Evolutionary conservation across 2,888 invertebrate genomes (phyloP).

Genomic region (Bimastos eiseni): DNA sequence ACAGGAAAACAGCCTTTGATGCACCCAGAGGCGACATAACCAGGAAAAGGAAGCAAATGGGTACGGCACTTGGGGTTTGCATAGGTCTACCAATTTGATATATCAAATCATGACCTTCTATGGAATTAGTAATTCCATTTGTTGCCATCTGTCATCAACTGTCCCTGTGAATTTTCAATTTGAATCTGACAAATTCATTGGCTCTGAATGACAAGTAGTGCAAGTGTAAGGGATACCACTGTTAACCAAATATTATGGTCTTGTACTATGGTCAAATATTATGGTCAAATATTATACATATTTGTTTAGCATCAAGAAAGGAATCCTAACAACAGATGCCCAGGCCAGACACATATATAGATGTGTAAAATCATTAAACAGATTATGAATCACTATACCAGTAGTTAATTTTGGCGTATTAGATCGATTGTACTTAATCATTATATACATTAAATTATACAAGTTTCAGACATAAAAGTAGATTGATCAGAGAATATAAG

Average conservation of each 20-base stretch:
- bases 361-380: neutral
- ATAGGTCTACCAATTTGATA: neutral
- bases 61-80: neutral
- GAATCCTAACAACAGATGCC: neutral
- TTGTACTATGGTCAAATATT: neutral
- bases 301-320: neutral
- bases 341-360: neutral
- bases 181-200: neutral
- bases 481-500: neutral
- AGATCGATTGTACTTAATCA: neutral
- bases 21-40: neutral
- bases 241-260: neutral
- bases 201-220: neutral
- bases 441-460: neutral
- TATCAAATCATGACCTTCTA: neutral
- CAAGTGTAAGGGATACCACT: neutral
- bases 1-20: neutral
- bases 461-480: neutral
- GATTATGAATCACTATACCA: neutral
- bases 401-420: neutral
- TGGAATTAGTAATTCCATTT: neutral
- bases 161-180: neutral
- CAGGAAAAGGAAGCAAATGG: neutral
- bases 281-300: neutral
- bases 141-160: neutral